Percentiles rank a stretch among this genome's conserved stretches.
Evolutionary conservation across 2,888 invertebrate species (phyloP).

Genomic region (Monochamus alternatus): DNA sequence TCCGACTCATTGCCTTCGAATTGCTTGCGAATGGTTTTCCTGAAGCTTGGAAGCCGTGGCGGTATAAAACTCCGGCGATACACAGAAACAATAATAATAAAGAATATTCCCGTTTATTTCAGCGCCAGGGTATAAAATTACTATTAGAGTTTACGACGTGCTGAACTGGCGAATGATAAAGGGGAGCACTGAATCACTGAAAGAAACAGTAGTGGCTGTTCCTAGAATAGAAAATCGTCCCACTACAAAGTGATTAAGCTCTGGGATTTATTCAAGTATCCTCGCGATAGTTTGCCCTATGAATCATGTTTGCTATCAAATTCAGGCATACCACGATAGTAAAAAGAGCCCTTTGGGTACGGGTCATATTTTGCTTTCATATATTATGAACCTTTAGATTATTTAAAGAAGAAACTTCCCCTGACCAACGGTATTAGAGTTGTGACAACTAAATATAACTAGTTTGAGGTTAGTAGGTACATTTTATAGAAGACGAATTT

Average conservation of each 20-base stretch:
- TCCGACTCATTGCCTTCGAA: slow-evolving; percentile 21
- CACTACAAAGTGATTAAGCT: slow-evolving; percentile 33
- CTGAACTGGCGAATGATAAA: slow-evolving; percentile 25
- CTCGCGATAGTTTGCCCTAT: slow-evolving; percentile 30
- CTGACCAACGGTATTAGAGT: no score
- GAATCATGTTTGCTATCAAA: slow-evolving; percentile 28
- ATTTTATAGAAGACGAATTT: no score
- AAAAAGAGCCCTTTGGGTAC: slow-evolving; percentile 4
- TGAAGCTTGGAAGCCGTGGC: slow-evolving; percentile 1
- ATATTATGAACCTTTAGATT: no score
- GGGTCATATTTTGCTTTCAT: not conserved
- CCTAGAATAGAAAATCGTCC: slow-evolving; percentile 29
- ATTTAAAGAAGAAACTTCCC: not conserved
- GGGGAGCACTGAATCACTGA: slow-evolving; percentile 35
- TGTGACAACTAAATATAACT: no score
- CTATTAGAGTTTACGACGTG: slow-evolving; percentile 37
- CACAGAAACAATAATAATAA: slow-evolving; percentile 38
- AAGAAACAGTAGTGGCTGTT: slow-evolving; percentile 27
- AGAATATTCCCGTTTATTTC: slow-evolving; percentile 37
- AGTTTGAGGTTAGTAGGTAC: no score
- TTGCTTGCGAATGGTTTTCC: slow-evolving; percentile 13
- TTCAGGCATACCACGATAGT: slow-evolving; percentile 21
- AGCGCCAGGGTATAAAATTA: slow-evolving; percentile 35
- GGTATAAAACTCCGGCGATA: slow-evolving; percentile 15
- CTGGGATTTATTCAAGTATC: slow-evolving; percentile 36